These are phyloP conservation scores for Tinamus guttatus DNA, from an alignment of 2,113 vertebrate genomes.

Conservation along the genomic window DNA sequence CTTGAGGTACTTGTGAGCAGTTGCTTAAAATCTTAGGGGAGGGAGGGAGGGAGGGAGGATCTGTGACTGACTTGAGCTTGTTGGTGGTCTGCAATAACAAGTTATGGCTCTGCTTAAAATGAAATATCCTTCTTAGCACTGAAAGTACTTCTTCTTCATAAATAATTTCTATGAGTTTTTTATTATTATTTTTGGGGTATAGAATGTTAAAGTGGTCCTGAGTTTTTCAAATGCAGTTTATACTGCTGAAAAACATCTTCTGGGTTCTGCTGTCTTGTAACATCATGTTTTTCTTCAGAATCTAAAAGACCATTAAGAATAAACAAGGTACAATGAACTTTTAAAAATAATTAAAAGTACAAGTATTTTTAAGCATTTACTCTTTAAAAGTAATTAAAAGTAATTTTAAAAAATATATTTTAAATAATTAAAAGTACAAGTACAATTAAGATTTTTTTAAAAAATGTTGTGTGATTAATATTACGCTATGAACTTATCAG, in stretches of 20 bases:
- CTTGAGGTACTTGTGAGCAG: neutral
- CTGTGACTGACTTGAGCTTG: neutral
- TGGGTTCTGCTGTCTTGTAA: neutral
- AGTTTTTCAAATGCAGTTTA: neutral
- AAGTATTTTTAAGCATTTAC: too few relatives aligned
- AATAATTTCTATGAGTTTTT: neutral
- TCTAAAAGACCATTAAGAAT: neutral
- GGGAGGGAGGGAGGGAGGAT: too few relatives aligned
- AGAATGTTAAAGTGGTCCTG: neutral
- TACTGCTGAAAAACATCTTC: neutral
- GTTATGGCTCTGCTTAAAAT: neutral
- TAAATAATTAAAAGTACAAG: too few relatives aligned
- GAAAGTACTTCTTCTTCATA: rapidly evolving
- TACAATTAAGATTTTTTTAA: neutral
- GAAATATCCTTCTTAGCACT: neutral
- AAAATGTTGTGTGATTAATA: neutral
- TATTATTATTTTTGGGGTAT: neutral
- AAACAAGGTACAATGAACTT: neutral
- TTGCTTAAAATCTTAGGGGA: neutral
- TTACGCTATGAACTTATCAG: neutral
- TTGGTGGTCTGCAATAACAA: neutral
- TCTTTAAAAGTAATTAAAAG: too few relatives aligned
- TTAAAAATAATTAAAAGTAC: neutral
- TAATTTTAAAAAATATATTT: too few relatives aligned
- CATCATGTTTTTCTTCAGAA: neutral